phyloP scores from a whole-genome alignment of 2,113 vertebrate species.

The Osmerus mordax region DNA sequence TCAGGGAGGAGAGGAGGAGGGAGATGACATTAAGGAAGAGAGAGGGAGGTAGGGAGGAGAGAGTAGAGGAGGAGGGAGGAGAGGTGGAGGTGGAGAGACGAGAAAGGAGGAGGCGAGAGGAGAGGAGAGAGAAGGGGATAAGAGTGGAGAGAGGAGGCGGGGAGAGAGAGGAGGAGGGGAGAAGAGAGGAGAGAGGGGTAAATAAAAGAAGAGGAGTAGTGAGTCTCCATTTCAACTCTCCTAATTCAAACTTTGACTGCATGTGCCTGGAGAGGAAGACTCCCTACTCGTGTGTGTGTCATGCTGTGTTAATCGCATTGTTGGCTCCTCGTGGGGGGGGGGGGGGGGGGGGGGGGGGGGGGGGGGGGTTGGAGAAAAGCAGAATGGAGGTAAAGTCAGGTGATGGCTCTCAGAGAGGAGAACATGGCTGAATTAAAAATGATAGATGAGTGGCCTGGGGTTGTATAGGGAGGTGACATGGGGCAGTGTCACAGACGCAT shows the following conservation, averaged over 20 bases:
- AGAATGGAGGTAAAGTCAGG: not conserved
- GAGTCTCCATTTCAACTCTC: conserved; percentile 50
- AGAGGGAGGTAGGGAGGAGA: too few relatives aligned
- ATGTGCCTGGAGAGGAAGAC: conserved; percentile 68
- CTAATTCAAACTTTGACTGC: conserved; percentile 77
- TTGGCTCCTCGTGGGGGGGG: too few relatives aligned
- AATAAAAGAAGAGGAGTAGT: not conserved
- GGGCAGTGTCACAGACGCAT: too few relatives aligned
- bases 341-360: not conserved
- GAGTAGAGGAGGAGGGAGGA: conserved; percentile 42
- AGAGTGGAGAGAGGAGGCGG: too few relatives aligned
- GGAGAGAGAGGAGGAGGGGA: not conserved
- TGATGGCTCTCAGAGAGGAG: not conserved
- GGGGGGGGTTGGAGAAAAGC: not conserved
- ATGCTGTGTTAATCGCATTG: too few relatives aligned
- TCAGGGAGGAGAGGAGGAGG: not conserved
- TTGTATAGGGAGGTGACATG: too few relatives aligned
- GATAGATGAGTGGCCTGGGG: too few relatives aligned
- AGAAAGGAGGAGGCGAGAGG: not conserved
- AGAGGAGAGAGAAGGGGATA: not conserved
- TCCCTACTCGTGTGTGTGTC: conserved; percentile 1
- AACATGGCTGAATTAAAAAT: not conserved
- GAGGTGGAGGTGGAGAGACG: conserved; percentile 13
- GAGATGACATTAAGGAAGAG: not conserved
- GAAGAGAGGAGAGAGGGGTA: not conserved